Evolutionary conservation across 1,140 invertebrate species (phyloP).

Genomic region (Hylaeus anthracinus): DNA sequence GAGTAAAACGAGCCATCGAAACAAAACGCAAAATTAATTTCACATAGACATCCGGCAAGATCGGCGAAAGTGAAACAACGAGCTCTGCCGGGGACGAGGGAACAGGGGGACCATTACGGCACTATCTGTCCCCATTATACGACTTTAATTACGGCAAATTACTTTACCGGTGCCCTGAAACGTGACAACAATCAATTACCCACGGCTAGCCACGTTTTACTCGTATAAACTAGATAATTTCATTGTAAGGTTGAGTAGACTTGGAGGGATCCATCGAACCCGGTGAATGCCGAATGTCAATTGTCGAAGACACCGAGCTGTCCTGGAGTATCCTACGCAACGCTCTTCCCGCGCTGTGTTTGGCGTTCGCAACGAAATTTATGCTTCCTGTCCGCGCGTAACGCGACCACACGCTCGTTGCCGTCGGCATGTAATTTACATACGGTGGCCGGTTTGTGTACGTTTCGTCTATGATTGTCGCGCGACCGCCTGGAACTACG

Average conservation of each 20-base stretch:
- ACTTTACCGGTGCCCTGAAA: conserved; percentile 48
- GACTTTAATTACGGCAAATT: conserved; percentile 67
- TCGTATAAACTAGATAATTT: not conserved
- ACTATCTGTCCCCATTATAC: conserved; percentile 67
- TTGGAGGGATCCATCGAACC: too few species aligned
- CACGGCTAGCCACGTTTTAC: not conserved
- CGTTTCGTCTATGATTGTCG: conserved; percentile 36
- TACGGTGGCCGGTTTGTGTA: conserved; percentile 14
- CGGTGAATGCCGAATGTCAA: too few species aligned
- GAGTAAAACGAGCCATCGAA: conserved; percentile 11
- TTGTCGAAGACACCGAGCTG: conserved; percentile 5
- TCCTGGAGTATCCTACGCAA: conserved; percentile 40
- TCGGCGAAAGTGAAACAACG: conserved; percentile 11
- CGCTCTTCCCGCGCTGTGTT: conserved; percentile 67
- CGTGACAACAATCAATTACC: conserved; percentile 36
- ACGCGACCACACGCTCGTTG: conserved; percentile 43
- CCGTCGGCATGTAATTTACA: conserved; percentile 47
- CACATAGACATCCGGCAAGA: conserved; percentile 7
- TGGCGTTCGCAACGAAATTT: conserved; percentile 75
- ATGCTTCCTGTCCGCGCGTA: conserved; percentile 74
- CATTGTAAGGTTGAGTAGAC: too few species aligned
- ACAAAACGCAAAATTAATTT: not conserved
- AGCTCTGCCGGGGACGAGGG: not conserved
- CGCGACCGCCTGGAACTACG: not conserved
- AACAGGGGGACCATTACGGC: conserved; percentile 22